These are phyloP conservation scores for Tyto alba DNA, from an alignment of 2,113 vertebrate species.

Conservation along the genomic window DNA sequence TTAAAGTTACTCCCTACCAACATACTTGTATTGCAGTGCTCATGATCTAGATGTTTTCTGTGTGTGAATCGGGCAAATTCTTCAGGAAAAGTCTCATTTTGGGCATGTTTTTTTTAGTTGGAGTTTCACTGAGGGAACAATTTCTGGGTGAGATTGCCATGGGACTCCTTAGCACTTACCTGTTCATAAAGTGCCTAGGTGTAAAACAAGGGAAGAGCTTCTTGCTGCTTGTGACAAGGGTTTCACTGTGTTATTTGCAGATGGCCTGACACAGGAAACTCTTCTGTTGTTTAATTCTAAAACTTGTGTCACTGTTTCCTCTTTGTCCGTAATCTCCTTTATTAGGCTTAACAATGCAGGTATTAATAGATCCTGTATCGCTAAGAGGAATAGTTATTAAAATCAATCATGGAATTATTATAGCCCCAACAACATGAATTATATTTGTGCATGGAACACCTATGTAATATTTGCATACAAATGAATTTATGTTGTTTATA, in stretches of 20 bases:
- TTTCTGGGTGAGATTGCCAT: neutral
- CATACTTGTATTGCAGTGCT: neutral
- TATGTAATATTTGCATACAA: neutral
- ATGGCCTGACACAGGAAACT: neutral
- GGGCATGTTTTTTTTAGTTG: neutral
- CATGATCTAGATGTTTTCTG: neutral
- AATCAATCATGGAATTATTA: neutral
- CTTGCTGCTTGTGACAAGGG: neutral
- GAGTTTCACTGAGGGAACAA: neutral
- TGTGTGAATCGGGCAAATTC: neutral
- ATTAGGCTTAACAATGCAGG: neutral
- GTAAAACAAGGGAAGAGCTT: neutral
- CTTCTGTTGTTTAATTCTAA: neutral
- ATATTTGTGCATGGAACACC: neutral
- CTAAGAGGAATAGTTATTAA: neutral
- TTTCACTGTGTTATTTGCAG: neutral
- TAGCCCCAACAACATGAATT: neutral
- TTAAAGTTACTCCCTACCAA: neutral
- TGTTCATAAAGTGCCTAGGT: neutral
- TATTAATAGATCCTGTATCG: neutral
- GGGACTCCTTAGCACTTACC: neutral
- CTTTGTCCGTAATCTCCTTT: neutral
- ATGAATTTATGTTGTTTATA: constrained; percentile 12
- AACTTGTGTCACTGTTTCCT: neutral
- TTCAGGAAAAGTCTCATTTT: neutral